Evolutionary conservation across 2,888 invertebrate species (phyloP).

Genomic region (Parnassius orleans): DNA sequence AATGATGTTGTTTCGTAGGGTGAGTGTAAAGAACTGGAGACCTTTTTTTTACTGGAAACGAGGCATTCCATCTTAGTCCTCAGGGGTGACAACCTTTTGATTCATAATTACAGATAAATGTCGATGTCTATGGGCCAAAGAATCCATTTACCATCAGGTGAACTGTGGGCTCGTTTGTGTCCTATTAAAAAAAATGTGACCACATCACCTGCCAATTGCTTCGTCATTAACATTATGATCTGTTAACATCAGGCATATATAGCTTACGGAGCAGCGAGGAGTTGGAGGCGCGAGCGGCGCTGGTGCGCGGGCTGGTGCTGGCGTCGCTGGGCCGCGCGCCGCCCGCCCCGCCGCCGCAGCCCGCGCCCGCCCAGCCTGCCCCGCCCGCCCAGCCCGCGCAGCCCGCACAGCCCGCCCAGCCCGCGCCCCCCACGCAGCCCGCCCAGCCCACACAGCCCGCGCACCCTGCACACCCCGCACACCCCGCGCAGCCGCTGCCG

Average conservation of each 20-base stretch:
- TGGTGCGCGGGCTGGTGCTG: constrained; percentile 70
- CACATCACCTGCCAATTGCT: background rate
- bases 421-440: constrained; percentile 35
- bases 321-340: constrained; percentile 68
- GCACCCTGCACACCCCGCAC: constrained; percentile 21
- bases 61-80: too few species aligned
- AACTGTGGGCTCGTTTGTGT: too few species aligned
- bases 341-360: constrained; percentile 39
- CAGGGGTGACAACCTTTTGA: too few species aligned
- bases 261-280: constrained; percentile 47
- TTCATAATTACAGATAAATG: too few species aligned
- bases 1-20: too few species aligned
- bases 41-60: too few species aligned
- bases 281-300: constrained; percentile 63
- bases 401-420: constrained; percentile 29
- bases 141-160: too few species aligned
- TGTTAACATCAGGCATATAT: background rate
- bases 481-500: constrained; percentile 36
- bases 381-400: constrained; percentile 38
- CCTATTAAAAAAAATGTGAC: too few species aligned
- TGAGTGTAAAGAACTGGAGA: too few species aligned
- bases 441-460: constrained; percentile 34
- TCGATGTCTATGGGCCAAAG: too few species aligned
- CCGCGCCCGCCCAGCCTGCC: constrained; percentile 39
- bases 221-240: background rate